phyloP scores from a whole-genome alignment of 35 echinoderm and acorn worm species.

The Diadema setosum region DNA sequence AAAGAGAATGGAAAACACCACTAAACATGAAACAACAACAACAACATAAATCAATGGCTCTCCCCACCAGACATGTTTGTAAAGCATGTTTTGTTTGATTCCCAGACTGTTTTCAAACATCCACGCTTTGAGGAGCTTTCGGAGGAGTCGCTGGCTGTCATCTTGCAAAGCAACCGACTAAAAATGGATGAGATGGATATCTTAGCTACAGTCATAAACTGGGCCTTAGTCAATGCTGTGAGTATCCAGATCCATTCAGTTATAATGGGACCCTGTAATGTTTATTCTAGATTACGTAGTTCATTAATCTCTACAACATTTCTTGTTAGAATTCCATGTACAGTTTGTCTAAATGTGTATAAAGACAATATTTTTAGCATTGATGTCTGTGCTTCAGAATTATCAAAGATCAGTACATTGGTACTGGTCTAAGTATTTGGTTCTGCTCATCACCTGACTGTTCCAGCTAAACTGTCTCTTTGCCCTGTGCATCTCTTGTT shows the following conservation, averaged over 20 bases:
- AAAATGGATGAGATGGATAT: conserved; percentile 48
- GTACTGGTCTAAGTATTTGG: neutral
- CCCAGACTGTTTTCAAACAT: conserved; percentile 50
- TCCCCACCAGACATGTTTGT: too few relatives aligned
- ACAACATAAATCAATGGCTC: too few relatives aligned
- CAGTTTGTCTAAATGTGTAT: too few relatives aligned
- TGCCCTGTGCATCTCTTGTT: too few relatives aligned
- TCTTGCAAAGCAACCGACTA: conserved; percentile 41
- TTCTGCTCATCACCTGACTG: too few relatives aligned
- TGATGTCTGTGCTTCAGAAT: neutral
- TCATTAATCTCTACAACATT: neutral
- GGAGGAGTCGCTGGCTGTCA: conserved; percentile 10
- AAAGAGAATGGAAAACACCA: too few relatives aligned
- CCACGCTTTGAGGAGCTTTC: conserved; percentile 52
- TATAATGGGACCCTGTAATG: neutral
- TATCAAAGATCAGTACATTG: neutral
- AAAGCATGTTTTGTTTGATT: too few relatives aligned
- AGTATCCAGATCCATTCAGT: neutral
- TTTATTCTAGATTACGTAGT: neutral
- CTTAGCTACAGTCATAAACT: conserved; percentile 29
- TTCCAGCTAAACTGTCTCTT: too few relatives aligned
- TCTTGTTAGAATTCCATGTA: neutral
- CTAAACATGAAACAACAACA: too few relatives aligned
- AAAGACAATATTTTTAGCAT: too few relatives aligned
- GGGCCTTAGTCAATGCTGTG: conserved; percentile 66